Conservation (phyloP, 2,797 vertebrate genomes). For the Lepidocolaptes lacrymiger region DNA sequence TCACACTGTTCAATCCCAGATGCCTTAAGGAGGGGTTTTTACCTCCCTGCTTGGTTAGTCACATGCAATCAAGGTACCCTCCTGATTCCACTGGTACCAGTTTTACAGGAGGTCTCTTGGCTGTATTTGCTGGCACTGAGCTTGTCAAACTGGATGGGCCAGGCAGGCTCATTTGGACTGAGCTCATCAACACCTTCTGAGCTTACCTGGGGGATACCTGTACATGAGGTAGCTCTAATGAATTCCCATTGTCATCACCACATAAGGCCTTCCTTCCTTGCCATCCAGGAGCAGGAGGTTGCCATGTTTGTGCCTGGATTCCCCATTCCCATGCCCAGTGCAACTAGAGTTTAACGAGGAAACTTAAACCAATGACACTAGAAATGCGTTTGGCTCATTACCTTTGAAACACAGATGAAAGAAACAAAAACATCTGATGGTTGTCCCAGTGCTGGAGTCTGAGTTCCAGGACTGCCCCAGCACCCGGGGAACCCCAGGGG, state of each 20-base stretch:
- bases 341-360: neutral
- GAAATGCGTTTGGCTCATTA: neutral
- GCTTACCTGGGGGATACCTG: neutral
- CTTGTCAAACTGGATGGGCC: neutral
- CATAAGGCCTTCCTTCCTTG: neutral
- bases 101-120: neutral
- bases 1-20: neutral
- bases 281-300: neutral
- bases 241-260: neutral
- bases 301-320: neutral
- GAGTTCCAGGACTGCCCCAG: neutral
- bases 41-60: neutral
- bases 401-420: neutral
- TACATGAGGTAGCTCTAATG: neutral
- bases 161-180: neutral
- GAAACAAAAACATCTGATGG: neutral
- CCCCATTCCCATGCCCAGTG: fast-evolving
- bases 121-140: neutral
- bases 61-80: neutral
- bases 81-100: neutral
- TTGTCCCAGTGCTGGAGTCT: neutral
- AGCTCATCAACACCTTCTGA: neutral
- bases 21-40: neutral
- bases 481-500: fast-evolving
- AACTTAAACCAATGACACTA: neutral